Conservation (phyloP, 2,888 invertebrate genomes). For the Dichetophora obliterata region DNA sequence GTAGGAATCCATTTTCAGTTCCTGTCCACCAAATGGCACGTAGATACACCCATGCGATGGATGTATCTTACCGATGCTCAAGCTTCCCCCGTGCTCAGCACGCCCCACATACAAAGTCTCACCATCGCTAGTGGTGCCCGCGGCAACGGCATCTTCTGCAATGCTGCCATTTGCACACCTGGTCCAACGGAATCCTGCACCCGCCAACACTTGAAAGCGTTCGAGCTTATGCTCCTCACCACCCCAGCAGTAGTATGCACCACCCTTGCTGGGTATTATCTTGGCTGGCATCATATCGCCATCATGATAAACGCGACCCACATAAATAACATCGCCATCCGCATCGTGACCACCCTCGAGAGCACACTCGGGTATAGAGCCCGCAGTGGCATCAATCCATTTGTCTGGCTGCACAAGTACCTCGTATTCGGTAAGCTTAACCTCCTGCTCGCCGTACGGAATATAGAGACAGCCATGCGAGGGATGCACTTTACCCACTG, state of each 20-base stretch:
- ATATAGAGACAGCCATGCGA: constrained; percentile 71
- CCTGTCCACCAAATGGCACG: constrained; percentile 79
- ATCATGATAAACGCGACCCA: constrained; percentile 55
- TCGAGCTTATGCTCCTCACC: constrained; percentile 72
- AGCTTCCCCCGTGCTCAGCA: constrained; percentile 69
- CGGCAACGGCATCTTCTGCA: constrained; percentile 53
- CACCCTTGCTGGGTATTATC: constrained; percentile 72
- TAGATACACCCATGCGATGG: constrained; percentile 76
- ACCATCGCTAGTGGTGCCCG: constrained; percentile 70
- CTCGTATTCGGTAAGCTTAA: constrained; percentile 69
- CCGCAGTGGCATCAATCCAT: constrained; percentile 56
- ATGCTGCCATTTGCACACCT: constrained; percentile 53
- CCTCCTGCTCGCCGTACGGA: constrained; percentile 70
- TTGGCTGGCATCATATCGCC: constrained; percentile 73
- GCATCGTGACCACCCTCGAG: constrained; percentile 56
- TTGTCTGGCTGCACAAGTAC: constrained; percentile 61
- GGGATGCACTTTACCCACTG: constrained; percentile 78
- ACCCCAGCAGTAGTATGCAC: constrained; percentile 71
- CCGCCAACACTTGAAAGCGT: constrained; percentile 69
- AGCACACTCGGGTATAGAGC: constrained; percentile 57
- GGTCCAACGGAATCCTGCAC: constrained; percentile 60
- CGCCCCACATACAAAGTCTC: constrained; percentile 73
- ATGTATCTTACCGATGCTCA: constrained; percentile 72
- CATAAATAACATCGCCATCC: constrained; percentile 58
- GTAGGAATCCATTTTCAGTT: constrained; percentile 75